Conservation (phyloP, 1,140 invertebrate genomes). For the Rhopalosiphum padi region DNA sequence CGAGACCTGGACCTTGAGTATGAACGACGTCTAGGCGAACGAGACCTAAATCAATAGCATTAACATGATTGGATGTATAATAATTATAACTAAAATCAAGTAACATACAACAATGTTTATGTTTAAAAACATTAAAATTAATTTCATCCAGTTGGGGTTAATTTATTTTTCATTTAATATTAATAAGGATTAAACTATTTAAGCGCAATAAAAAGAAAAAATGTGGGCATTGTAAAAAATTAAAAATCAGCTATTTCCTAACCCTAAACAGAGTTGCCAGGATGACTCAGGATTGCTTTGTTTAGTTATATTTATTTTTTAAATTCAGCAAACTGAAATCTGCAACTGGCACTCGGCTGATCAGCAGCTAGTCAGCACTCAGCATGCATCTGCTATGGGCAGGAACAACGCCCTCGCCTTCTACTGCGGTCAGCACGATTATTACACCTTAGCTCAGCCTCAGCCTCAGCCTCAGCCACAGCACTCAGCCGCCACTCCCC, state of each 20-base stretch:
- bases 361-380: slow-evolving; percentile 56
- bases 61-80: neutral
- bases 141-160: neutral
- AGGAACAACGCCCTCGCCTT: slow-evolving; percentile 58
- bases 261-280: slow-evolving; percentile 56
- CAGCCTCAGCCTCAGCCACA: slow-evolving; percentile 45
- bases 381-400: slow-evolving; percentile 55
- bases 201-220: slow-evolving; percentile 26
- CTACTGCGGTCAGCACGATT: slow-evolving; percentile 56
- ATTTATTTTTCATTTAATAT: slow-evolving; percentile 23
- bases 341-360: slow-evolving; percentile 57
- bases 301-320: slow-evolving; percentile 26
- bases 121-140: neutral
- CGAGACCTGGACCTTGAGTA: slow-evolving; percentile 53
- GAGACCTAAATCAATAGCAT: slow-evolving; percentile 63
- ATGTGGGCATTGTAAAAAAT: neutral
- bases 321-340: slow-evolving; percentile 56
- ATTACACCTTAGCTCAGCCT: slow-evolving; percentile 56
- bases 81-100: neutral
- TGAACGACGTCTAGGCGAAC: slow-evolving; percentile 61
- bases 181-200: neutral
- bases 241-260: slow-evolving; percentile 37
- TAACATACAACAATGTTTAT: slow-evolving; percentile 18
- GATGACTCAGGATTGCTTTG: slow-evolving; percentile 52
- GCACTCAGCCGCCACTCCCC: slow-evolving; percentile 55